These are phyloP conservation scores for Xenops minutus DNA, from an alignment of 2,797 vertebrate genomes.

Conservation along the genomic window DNA sequence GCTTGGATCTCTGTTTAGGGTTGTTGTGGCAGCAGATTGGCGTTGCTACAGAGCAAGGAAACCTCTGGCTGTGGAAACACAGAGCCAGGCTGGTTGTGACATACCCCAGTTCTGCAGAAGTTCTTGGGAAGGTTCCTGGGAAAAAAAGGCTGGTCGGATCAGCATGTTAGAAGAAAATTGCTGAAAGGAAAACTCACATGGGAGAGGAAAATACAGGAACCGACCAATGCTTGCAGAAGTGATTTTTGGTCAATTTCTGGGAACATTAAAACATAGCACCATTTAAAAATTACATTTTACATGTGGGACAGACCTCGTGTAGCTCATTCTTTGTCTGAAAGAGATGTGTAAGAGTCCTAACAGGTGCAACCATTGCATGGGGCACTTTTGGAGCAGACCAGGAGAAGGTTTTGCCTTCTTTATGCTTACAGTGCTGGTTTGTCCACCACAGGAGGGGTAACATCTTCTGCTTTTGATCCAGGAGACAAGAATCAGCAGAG, in stretches of 20 bases:
- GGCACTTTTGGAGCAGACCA: neutral
- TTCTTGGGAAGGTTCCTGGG: accelerated
- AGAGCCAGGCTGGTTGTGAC: accelerated
- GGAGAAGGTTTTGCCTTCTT: neutral
- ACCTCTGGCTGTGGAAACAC: neutral
- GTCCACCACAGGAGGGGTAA: accelerated
- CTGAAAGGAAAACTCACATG: neutral
- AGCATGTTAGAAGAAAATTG: accelerated
- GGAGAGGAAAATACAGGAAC: neutral
- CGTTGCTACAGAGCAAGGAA: neutral
- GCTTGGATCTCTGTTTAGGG: neutral
- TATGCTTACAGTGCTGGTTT: neutral
- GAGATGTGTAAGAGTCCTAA: neutral
- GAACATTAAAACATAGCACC: neutral
- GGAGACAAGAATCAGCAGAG: neutral
- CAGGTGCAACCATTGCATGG: accelerated
- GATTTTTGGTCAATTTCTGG: accelerated
- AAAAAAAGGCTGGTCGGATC: neutral
- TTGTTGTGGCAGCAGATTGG: neutral
- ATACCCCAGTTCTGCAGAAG: accelerated
- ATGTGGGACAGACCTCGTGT: neutral
- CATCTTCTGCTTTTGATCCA: neutral
- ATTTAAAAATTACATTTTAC: accelerated
- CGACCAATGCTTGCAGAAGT: accelerated
- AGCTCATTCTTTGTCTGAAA: neutral